These are phyloP conservation scores for Melinaea menophilus DNA, from an alignment of 2,888 invertebrate species.

Conservation along the genomic window DNA sequence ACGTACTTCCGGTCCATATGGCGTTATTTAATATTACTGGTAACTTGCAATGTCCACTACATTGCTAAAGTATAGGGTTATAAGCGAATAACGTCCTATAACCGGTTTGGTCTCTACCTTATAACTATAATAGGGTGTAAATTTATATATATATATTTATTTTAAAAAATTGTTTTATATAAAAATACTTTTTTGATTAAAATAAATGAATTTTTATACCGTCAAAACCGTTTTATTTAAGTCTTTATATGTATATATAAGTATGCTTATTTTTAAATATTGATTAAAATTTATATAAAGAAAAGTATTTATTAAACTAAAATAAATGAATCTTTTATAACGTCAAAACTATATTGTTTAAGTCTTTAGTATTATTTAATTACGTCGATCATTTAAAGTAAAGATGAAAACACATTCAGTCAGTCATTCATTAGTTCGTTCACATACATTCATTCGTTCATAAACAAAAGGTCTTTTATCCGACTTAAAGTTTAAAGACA, in stretches of 20 bases:
- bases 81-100: background rate
- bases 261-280: too few species aligned
- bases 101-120: too few species aligned
- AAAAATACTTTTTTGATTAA: too few species aligned
- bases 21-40: slow-evolving; percentile 52
- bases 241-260: too few species aligned
- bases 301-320: background rate
- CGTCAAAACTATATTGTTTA: slow-evolving; percentile 13
- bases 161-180: too few species aligned
- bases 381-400: slow-evolving; percentile 59
- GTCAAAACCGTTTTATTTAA: too few species aligned
- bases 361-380: slow-evolving; percentile 52
- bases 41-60: slow-evolving; percentile 19
- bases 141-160: too few species aligned
- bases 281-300: too few species aligned
- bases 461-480: slow-evolving; percentile 69
- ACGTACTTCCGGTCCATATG: slow-evolving; percentile 75
- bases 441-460: slow-evolving; percentile 59
- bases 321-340: background rate
- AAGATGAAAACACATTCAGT: slow-evolving; percentile 44
- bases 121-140: too few species aligned
- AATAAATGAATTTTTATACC: too few species aligned
- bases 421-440: slow-evolving; percentile 60
- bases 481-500: slow-evolving; percentile 39
- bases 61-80: slow-evolving; percentile 27